These are phyloP conservation scores for Drepanosiphum platanoidis DNA, from an alignment of 2,888 invertebrate genomes.

Conservation along the genomic window DNA sequence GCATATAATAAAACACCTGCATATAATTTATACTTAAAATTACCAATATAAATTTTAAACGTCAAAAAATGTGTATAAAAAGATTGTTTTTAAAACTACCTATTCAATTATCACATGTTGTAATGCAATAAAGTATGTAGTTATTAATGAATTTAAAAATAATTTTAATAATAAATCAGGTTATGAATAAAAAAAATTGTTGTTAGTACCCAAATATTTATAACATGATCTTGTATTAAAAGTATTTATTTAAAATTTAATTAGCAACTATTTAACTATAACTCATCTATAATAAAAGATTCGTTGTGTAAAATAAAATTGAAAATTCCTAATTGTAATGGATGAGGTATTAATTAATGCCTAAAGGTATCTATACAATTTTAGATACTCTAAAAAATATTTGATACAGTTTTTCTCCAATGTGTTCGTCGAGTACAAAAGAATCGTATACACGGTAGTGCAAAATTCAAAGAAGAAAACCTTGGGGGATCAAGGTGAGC, in stretches of 20 bases:
- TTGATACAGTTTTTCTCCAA: constrained; percentile 4
- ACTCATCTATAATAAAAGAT: background rate
- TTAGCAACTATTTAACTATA: background rate
- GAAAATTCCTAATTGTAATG: background rate
- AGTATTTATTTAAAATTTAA: background rate
- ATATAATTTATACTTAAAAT: background rate
- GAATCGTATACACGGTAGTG: constrained; percentile 24
- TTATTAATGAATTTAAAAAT: too few species aligned
- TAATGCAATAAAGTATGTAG: background rate
- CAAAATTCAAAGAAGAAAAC: constrained; percentile 51
- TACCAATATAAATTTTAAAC: background rate
- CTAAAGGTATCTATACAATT: background rate
- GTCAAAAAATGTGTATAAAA: background rate
- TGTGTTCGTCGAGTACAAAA: constrained; percentile 13
- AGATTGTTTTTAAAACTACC: too few species aligned
- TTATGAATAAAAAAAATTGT: too few species aligned
- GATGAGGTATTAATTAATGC: background rate
- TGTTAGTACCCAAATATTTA: too few species aligned
- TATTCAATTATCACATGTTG: background rate
- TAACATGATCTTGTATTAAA: background rate
- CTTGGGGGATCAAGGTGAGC: constrained; percentile 53
- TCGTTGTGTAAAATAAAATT: background rate
- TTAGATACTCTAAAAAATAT: constrained; percentile 16
- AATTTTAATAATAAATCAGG: too few species aligned
- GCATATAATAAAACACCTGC: background rate